Evolutionary conservation across 1,140 invertebrate genomes (phyloP).

Genomic region (Solenopsis invicta): DNA sequence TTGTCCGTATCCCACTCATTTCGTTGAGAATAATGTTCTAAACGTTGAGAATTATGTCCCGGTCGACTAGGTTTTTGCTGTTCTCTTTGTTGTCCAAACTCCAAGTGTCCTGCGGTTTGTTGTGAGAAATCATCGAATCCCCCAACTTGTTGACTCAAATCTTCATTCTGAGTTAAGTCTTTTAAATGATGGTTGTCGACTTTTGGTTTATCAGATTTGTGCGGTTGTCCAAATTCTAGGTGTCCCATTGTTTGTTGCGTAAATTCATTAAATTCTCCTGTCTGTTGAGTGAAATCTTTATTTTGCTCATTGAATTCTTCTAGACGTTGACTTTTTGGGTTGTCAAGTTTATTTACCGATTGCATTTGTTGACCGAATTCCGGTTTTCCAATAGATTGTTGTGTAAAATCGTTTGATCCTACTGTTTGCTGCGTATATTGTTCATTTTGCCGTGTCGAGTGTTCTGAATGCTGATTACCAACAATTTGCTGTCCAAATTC

Average conservation of each 20-base stretch:
- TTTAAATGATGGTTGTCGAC: conserved; percentile 14
- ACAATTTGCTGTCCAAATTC: conserved; percentile 51
- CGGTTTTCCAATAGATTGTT: neutral
- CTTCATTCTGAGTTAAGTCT: conserved; percentile 49
- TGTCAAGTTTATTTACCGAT: conserved; percentile 43
- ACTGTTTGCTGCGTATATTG: conserved; percentile 41
- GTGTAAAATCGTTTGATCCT: neutral
- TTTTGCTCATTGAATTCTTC: conserved; percentile 19
- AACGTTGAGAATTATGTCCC: neutral
- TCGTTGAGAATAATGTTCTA: conserved; percentile 59
- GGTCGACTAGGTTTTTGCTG: neutral
- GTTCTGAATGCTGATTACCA: conserved; percentile 31
- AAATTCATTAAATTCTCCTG: conserved; percentile 41
- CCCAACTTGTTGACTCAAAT: conserved; percentile 45
- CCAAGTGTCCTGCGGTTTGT: conserved; percentile 55
- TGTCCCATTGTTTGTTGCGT: conserved; percentile 58
- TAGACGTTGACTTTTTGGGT: conserved; percentile 21
- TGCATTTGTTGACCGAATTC: conserved; percentile 60
- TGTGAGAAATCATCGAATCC: conserved; percentile 65
- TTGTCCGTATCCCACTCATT: conserved; percentile 20
- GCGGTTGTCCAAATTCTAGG: conserved; percentile 33
- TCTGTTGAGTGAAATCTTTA: conserved; percentile 63
- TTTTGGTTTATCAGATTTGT: neutral
- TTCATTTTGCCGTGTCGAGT: conserved; percentile 48
- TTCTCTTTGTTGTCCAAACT: conserved; percentile 57